phyloP scores from a whole-genome alignment of 2,113 vertebrate species.

The Syngnathus floridae region DNA sequence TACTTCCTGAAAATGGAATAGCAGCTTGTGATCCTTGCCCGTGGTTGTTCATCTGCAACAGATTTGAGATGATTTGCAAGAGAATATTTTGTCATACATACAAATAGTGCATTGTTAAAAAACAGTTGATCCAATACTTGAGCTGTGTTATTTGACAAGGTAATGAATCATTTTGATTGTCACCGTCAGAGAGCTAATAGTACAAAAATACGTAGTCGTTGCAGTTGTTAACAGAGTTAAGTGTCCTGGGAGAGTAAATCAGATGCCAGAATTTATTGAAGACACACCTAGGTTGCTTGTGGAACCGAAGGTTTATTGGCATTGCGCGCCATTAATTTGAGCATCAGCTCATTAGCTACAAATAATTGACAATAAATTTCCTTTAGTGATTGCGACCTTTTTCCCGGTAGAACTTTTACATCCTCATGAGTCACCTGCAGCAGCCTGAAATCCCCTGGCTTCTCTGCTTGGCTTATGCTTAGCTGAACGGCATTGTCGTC shows the following conservation, averaged over 20 bases:
- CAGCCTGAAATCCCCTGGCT: constrained; percentile 24
- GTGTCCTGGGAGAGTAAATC: not conserved
- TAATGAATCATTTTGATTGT: not conserved
- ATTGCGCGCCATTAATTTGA: constrained; percentile 13
- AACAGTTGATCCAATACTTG: not conserved
- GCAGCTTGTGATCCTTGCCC: not conserved
- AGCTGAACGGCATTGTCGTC: constrained; percentile 30
- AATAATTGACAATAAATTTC: constrained; percentile 16
- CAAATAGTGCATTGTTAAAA: not conserved
- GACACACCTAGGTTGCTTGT: not conserved
- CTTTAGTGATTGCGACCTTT: constrained; percentile 6
- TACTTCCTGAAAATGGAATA: not conserved
- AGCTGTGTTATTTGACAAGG: not conserved
- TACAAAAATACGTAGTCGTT: not conserved
- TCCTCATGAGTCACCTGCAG: constrained; percentile 26
- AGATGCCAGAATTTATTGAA: not conserved
- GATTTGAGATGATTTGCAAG: not conserved
- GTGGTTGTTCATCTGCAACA: not conserved
- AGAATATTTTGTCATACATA: not conserved
- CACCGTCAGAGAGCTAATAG: not conserved
- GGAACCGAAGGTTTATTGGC: constrained; percentile 1
- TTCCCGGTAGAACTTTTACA: constrained; percentile 31
- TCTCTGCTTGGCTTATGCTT: constrained; percentile 25
- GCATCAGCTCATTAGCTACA: constrained; percentile 7
- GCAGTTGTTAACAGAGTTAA: not conserved